These are phyloP conservation scores for Tragelaphus imberbis DNA, from an alignment of 2,113 vertebrate species.

Conservation along the genomic window DNA sequence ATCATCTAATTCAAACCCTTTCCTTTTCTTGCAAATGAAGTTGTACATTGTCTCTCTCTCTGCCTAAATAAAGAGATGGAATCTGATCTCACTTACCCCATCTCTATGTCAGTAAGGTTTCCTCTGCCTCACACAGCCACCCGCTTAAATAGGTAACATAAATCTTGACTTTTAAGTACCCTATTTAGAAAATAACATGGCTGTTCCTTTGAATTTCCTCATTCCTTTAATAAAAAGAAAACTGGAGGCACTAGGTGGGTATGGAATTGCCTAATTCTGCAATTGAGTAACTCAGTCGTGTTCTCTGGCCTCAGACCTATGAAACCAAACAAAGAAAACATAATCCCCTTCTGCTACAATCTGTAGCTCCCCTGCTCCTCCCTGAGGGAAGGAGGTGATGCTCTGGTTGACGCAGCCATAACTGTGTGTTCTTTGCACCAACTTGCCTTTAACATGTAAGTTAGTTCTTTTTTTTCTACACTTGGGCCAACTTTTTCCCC, in stretches of 20 bases:
- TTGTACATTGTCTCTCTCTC: not conserved
- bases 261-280: slow-evolving; percentile 55
- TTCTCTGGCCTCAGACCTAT: not conserved
- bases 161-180: slow-evolving; percentile 54
- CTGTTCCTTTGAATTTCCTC: slow-evolving; percentile 63
- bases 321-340: slow-evolving; percentile 58
- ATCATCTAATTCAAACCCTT: not conserved
- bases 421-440: not conserved
- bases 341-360: slow-evolving; percentile 58
- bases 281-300: slow-evolving; percentile 18
- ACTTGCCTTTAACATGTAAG: slow-evolving; percentile 34
- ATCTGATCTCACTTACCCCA: not conserved
- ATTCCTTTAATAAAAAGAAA: slow-evolving; percentile 62
- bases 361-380: slow-evolving; percentile 25
- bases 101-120: not conserved
- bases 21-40: not conserved
- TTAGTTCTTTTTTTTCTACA: not conserved
- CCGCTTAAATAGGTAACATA: slow-evolving; percentile 18
- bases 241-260: not conserved
- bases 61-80: not conserved
- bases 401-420: not conserved
- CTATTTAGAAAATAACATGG: slow-evolving; percentile 58
- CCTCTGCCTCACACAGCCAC: not conserved
- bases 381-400: not conserved
- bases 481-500: not conserved